These are phyloP conservation scores for Agapornis canus DNA, from an alignment of 2,797 vertebrate species.

Conservation along the genomic window DNA sequence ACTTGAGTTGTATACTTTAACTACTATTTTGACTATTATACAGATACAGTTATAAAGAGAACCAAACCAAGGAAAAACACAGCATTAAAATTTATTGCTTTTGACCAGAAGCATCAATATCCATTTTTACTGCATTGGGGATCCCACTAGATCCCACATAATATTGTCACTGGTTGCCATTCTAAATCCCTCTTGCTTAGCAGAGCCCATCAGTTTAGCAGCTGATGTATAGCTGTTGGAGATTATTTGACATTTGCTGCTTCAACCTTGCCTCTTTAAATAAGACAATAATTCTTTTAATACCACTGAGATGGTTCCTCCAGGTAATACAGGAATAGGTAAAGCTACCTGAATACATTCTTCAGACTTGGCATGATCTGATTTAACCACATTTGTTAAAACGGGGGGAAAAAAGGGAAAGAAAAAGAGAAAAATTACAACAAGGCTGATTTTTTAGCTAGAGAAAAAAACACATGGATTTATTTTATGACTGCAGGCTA, in stretches of 20 bases:
- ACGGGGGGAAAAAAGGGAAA: background rate
- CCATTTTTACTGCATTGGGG: background rate
- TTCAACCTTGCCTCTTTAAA: conserved; percentile 64
- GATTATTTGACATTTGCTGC: conserved; percentile 48
- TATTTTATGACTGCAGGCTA: conserved; percentile 62
- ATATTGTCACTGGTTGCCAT: background rate
- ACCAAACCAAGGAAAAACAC: background rate
- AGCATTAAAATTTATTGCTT: background rate
- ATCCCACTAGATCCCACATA: background rate
- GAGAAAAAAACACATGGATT: conserved; percentile 36
- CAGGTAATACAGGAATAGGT: conserved; percentile 30
- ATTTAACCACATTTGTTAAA: conserved; percentile 45
- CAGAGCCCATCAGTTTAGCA: background rate
- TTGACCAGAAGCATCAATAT: background rate
- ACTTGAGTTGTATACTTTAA: background rate
- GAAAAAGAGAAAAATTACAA: background rate
- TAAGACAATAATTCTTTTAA: conserved; percentile 58
- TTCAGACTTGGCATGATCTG: background rate
- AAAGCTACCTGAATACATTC: conserved; percentile 45
- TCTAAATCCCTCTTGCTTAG: background rate
- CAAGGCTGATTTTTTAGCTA: background rate
- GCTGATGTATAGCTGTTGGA: conserved; percentile 24
- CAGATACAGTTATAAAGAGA: background rate
- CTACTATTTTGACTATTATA: background rate
- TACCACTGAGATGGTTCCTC: conserved; percentile 5